phyloP scores from a whole-genome alignment of 2,797 vertebrate genomes.

The Darevskia mixta region DNA sequence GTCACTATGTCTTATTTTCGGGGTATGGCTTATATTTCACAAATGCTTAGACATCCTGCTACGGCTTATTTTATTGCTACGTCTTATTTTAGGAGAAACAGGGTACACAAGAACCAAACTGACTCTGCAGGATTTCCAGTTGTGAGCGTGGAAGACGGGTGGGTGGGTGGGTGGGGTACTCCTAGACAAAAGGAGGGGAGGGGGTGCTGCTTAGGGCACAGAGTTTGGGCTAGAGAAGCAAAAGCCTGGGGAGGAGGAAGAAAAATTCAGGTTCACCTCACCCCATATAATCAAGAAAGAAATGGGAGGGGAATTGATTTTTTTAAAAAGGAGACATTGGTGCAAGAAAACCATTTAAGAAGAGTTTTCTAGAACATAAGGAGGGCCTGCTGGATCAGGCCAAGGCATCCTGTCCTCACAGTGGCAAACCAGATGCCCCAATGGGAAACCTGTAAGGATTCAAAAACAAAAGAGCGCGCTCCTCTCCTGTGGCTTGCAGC shows the following conservation, averaged over 20 bases:
- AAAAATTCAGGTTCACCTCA: background rate
- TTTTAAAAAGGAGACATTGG: background rate
- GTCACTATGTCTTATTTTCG: too few species aligned
- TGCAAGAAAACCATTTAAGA: background rate
- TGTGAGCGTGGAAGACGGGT: background rate
- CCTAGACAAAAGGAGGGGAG: background rate
- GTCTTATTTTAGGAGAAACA: too few species aligned
- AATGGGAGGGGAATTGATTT: too few species aligned
- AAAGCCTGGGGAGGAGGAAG: background rate
- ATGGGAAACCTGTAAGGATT: too few species aligned
- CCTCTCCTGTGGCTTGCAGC: too few species aligned
- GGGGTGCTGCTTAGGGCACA: background rate
- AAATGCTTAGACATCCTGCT: too few species aligned
- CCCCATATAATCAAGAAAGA: background rate
- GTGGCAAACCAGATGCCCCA: too few species aligned
- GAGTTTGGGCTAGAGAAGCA: background rate
- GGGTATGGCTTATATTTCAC: too few species aligned
- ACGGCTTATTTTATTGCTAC: too few species aligned
- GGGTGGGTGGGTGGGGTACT: background rate
- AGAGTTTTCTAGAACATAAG: background rate
- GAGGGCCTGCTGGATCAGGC: too few species aligned
- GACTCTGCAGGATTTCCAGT: background rate
- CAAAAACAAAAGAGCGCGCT: too few species aligned
- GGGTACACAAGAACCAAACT: background rate
- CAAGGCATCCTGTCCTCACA: too few species aligned